Conservation (phyloP, 2,113 vertebrate species). For the Balaeniceps rex region DNA sequence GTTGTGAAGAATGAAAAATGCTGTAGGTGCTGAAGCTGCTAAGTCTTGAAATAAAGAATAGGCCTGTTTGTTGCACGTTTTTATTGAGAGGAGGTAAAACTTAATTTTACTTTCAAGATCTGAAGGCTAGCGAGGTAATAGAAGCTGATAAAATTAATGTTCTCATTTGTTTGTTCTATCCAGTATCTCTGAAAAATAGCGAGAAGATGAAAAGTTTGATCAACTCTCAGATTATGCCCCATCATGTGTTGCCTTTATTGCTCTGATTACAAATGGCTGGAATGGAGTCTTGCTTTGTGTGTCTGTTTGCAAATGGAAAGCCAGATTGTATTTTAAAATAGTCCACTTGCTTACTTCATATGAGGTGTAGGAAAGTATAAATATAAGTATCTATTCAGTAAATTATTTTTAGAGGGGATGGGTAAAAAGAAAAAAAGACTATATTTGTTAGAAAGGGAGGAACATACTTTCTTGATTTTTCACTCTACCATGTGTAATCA, state of each 20-base stretch:
- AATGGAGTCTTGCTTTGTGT: not conserved
- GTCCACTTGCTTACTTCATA: not conserved
- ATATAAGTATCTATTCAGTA: not conserved
- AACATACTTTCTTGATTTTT: not conserved
- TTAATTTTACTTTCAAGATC: not conserved
- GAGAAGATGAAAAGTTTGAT: not conserved
- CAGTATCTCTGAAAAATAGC: not conserved
- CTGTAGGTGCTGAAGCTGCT: not conserved
- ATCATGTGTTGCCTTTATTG: not conserved
- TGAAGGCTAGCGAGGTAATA: not conserved
- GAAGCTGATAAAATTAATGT: not conserved
- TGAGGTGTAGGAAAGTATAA: not conserved
- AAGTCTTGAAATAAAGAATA: not conserved
- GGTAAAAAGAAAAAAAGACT: not conserved
- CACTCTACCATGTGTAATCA: not conserved
- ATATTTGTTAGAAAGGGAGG: not conserved
- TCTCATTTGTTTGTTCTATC: not conserved
- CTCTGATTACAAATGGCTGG: not conserved
- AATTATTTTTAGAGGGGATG: not conserved
- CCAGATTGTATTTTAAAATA: not conserved
- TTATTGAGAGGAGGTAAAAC: not conserved
- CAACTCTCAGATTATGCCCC: not conserved
- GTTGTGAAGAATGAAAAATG: not conserved
- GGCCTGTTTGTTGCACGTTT: not conserved
- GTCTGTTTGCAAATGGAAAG: not conserved